Base-by-base conservation (phyloP, 2,888 invertebrate genomes). In the Lasioglossum calceatum region DNA sequence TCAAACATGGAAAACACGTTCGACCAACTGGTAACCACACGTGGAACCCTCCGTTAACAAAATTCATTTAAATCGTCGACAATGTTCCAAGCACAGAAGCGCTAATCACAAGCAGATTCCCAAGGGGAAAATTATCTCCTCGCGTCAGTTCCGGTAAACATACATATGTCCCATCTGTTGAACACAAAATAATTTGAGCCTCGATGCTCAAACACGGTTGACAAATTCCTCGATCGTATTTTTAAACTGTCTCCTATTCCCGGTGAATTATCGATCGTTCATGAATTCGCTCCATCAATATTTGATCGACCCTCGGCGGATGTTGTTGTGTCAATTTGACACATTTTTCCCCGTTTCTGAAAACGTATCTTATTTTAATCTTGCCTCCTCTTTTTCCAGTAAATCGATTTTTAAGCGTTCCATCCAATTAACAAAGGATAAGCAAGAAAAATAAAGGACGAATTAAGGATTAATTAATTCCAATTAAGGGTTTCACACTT, bases 231-330 rank as follows among this genome's bases (percentile, higher is more conserved):
- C 10, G 80, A 0, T 80, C 2, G 4, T 47, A 75, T 47, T 79
- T 84, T 67, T 42, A 54, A 67, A 27, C 44, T 16, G 23, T 61
- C 27, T 39, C 70, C 74, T 77, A 58, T 76, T 77, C 44, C 14
- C 50, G 23, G 16, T 19, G 16, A 39, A 19, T 27, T 61, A n/a
- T 58, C 23, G 64, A 5, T 19, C 16, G 0, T 32, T 5, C 16
- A 32, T 32, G 16, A 64, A 27, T 12, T 4, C 47, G 27, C 5
- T 16, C 54, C 16, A 64, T 81, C 64, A 82, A 80, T 82, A 81
- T 85, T 85, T 85, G 32, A 58, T 16, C 5, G 14, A 1, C 61
- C 61, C 61, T 61, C 61, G 4, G 1, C 1, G 61, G 10, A 23
- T 4, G 27, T 27, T 61, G 12, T 14, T 61, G 12, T 27, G 10